Evolutionary conservation across 1,140 invertebrate species (phyloP), one percentile per base, ranked within the genome.

Genomic region (Dufourea novaeangliae): DNA sequence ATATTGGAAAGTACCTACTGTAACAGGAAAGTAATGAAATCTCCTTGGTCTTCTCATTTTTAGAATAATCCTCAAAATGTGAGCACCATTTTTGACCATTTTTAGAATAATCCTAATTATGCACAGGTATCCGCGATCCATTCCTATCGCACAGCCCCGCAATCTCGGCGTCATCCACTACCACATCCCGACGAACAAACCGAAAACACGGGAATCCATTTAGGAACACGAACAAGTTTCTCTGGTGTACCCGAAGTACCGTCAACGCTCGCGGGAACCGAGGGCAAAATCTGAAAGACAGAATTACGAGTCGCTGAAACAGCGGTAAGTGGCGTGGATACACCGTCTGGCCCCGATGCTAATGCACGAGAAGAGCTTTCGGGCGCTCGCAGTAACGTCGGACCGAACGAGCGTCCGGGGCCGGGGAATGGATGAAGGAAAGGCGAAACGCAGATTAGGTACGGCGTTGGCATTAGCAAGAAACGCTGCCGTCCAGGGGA

Each of bases 391-490:
- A 7, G 46, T 63, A 37, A 62, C 63, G 44, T 1, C 44, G 62
- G 50, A 39, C 37, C 78, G 63, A 52, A 34, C 68, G 64, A 80
- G 57, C 71, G 29, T 22, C 44, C 29, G 56, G 69, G 37, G 1
- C 41, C 54, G 52, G n/a, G n/a, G 82, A 86, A 82, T 74, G 76
- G 74, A 82, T 80, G 68, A 79, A 85, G 79, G 69, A 85, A 78
- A 83, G 75, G 52, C 67, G 76, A 77, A 69, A 82, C 80, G 80
- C 76, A 85, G 84, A 85, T 85, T 86, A 84, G 83, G 72, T 67
- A 64, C 74, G 80, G 83, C 61, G 80, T 82, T 74, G 82, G 75
- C 71, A 85, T 86, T 80, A 80, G 81, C 74, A 74, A 80, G 80
- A 86, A 84, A 68, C 67, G 78, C 54, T 70, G 68, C 67, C 78